phyloP scores from a whole-genome alignment of 2,888 invertebrate species.

The Subacronicta megacephala region DNA sequence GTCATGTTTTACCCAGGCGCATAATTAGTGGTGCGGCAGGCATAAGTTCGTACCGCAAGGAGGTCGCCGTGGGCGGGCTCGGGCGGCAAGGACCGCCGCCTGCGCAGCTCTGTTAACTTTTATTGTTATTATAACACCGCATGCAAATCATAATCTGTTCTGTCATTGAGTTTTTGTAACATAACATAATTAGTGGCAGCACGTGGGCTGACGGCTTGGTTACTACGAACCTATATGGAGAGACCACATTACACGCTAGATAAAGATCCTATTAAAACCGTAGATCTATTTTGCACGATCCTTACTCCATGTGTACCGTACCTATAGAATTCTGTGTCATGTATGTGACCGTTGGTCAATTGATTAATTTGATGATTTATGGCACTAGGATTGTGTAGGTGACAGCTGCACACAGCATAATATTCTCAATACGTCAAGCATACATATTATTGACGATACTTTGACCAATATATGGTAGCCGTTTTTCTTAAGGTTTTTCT shows the following conservation, averaged over 20 bases:
- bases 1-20: slow-evolving; percentile 45
- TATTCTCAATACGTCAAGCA: neutral
- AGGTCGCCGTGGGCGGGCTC: slow-evolving; percentile 59
- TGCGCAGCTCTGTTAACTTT: slow-evolving; percentile 57
- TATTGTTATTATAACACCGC: slow-evolving; percentile 69
- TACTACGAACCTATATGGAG: slow-evolving; percentile 49
- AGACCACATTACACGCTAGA: slow-evolving; percentile 37
- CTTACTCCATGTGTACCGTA: slow-evolving; percentile 22
- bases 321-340: slow-evolving; percentile 1
- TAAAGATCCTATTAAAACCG: slow-evolving; percentile 27
- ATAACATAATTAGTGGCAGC: slow-evolving; percentile 61
- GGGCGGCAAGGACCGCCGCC: slow-evolving; percentile 63
- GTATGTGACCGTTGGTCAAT: neutral
- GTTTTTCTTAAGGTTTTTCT: too few species aligned
- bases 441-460: too few species aligned
- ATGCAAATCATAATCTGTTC: slow-evolving; percentile 75
- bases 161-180: slow-evolving; percentile 80
- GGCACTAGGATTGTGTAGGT: slow-evolving; percentile 1
- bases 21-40: slow-evolving; percentile 50
- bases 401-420: neutral
- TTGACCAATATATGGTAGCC: too few species aligned
- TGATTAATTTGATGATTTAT: slow-evolving; percentile 7
- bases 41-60: slow-evolving; percentile 41
- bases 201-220: slow-evolving; percentile 64
- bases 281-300: slow-evolving; percentile 26